Evolutionary conservation across 2,113 vertebrate species (phyloP).

Genomic region (Burhinus bistriatus): DNA sequence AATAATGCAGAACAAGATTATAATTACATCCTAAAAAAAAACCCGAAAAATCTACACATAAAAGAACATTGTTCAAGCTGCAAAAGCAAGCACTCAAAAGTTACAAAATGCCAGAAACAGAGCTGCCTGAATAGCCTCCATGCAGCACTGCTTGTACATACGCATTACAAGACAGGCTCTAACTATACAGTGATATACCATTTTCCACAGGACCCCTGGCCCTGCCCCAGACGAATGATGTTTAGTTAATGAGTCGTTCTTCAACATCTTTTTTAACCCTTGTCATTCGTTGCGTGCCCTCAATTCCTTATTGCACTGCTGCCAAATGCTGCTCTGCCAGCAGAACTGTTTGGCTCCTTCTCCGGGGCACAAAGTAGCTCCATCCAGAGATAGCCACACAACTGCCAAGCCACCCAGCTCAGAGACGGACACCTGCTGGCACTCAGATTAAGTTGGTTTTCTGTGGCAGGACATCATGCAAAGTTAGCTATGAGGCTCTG

Average conservation of each 20-base stretch:
- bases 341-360: not conserved
- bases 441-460: not conserved
- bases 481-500: not conserved
- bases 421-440: not conserved
- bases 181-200: fast-evolving
- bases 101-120: not conserved
- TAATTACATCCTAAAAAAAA: constrained; percentile 20
- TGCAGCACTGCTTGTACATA: fast-evolving
- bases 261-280: not conserved
- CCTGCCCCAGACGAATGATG: not conserved
- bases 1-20: constrained; percentile 50
- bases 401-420: no score
- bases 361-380: not conserved
- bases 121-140: not conserved
- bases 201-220: not conserved
- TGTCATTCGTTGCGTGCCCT: not conserved
- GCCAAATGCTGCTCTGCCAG: not conserved
- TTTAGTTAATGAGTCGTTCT: not conserved
- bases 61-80: not conserved
- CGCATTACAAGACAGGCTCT: not conserved
- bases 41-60: not conserved
- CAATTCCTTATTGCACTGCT: no score
- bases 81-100: not conserved
- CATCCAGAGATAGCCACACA: fast-evolving
- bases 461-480: not conserved